phyloP scores from a whole-genome alignment of 2,797 vertebrate genomes.

The Phyllotis vaccarum region DNA sequence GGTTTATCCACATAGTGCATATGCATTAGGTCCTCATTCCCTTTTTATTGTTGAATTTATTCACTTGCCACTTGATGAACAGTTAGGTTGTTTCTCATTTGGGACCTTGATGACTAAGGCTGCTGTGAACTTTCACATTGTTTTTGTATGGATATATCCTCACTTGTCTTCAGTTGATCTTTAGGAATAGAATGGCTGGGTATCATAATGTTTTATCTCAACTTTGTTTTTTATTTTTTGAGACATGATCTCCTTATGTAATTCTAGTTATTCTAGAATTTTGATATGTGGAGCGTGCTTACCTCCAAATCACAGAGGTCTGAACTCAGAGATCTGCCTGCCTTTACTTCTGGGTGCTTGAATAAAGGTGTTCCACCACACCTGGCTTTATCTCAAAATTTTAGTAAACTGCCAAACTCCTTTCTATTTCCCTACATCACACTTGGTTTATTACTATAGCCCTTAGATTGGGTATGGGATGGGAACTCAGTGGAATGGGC shows the following conservation, averaged over 20 bases:
- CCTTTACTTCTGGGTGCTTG: not conserved
- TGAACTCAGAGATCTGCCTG: not conserved
- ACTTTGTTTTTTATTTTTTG: not conserved
- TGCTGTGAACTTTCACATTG: not conserved
- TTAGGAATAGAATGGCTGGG: not conserved
- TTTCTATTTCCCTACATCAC: not conserved
- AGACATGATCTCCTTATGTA: not conserved
- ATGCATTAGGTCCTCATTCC: not conserved
- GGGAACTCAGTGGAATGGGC: no score
- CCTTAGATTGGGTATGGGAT: not conserved
- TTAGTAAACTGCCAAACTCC: not conserved
- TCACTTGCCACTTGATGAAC: not conserved
- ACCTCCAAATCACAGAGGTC: not conserved
- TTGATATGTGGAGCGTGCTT: not conserved
- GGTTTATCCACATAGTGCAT: not conserved
- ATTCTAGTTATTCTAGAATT: not conserved
- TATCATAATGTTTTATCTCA: not conserved
- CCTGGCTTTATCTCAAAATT: not conserved
- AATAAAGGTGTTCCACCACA: not conserved
- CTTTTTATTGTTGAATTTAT: not conserved
- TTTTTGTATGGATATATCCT: not conserved
- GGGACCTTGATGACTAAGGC: not conserved
- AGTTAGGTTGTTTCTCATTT: not conserved
- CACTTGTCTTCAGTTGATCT: not conserved
- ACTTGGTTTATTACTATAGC: not conserved